Evolutionary conservation across 2,797 vertebrate species (phyloP).

Genomic region (Megaceryle alcyon): DNA sequence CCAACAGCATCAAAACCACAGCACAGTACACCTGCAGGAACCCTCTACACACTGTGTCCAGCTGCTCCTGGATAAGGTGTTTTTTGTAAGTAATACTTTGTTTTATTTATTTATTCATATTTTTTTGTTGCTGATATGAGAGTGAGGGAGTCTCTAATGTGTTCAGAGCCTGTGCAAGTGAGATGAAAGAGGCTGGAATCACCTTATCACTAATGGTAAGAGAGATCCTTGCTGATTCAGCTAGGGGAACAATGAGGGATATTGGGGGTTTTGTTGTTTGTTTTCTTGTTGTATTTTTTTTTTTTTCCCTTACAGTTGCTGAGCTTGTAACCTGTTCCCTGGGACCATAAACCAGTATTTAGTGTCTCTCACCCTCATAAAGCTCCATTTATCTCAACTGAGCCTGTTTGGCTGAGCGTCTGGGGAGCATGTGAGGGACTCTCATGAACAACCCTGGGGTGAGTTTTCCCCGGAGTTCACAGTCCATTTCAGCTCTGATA

Average conservation of each 20-base stretch:
- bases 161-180: not conserved
- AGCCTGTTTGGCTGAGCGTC: not conserved
- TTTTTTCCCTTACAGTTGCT: not conserved
- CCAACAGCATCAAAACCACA: not conserved
- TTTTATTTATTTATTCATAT: not conserved
- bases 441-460: not conserved
- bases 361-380: not conserved
- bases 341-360: not conserved
- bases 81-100: not conserved
- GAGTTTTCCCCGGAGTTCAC: not conserved
- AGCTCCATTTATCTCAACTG: not conserved
- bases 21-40: not conserved
- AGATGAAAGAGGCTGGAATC: not conserved
- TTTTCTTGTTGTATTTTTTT: not conserved
- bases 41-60: not conserved
- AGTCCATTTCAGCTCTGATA: not conserved
- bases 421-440: not conserved
- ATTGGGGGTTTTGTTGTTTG: not conserved
- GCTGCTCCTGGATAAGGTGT: fast-evolving
- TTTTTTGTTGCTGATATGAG: fast-evolving
- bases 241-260: not conserved
- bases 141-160: not conserved
- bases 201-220: not conserved
- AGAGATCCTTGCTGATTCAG: not conserved
- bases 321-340: not conserved